phyloP scores from a whole-genome alignment of 1,140 invertebrate species.

The Drosophila lacteicornis region DNA sequence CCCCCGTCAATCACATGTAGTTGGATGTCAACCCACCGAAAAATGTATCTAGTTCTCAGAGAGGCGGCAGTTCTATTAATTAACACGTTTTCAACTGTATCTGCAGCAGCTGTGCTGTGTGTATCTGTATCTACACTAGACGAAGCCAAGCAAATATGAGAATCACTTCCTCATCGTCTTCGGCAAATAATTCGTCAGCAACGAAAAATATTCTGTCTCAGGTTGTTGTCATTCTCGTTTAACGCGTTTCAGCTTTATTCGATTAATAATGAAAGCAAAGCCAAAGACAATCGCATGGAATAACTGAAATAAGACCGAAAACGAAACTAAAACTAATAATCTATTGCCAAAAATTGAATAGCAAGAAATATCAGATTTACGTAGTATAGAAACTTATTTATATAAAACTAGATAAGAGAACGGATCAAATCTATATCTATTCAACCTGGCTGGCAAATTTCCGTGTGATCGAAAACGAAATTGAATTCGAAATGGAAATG shows the following conservation, averaged over 20 bases:
- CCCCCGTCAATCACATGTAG: conserved; percentile 16
- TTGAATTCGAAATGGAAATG: conserved; percentile 34
- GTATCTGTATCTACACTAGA: conserved; percentile 27
- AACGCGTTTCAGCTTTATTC: conserved; percentile 33
- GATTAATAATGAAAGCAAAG: conserved; percentile 26
- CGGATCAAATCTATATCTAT: conserved; percentile 22
- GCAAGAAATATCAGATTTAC: background rate
- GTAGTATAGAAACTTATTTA: background rate
- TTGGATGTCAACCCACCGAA: conserved; percentile 11
- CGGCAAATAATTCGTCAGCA: conserved; percentile 46
- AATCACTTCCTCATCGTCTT: conserved; percentile 57
- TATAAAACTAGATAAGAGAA: conserved; percentile 30
- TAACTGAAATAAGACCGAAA: background rate
- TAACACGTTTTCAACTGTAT: conserved; percentile 40
- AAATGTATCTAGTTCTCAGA: conserved; percentile 14
- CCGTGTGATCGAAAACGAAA: conserved; percentile 28
- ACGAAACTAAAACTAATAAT: background rate
- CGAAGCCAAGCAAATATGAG: conserved; percentile 24
- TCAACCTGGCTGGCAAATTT: conserved; percentile 25
- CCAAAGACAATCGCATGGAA: background rate
- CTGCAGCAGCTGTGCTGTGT: conserved; percentile 17
- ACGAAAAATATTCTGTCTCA: conserved; percentile 25
- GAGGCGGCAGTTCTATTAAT: conserved; percentile 33
- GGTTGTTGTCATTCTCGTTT: conserved; percentile 26
- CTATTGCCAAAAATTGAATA: background rate